Evolutionary conservation across 2,113 vertebrate species (phyloP).

Genomic region (Amphiprion percula): DNA sequence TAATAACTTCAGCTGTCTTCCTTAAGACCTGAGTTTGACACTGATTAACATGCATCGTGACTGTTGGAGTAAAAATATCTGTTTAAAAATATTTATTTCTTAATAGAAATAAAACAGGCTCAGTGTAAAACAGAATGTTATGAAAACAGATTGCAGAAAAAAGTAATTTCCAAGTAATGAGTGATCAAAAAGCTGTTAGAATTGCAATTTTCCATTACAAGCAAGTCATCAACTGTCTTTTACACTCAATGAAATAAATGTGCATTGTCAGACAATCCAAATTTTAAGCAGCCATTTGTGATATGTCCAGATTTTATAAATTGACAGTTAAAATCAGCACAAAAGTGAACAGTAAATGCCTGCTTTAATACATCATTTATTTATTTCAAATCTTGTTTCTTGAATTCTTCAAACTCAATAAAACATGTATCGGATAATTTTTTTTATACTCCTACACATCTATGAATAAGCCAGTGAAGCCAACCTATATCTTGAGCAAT

Average conservation of each 20-base stretch:
- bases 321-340: no score
- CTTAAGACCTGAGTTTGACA: constrained; percentile 5
- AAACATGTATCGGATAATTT: neutral
- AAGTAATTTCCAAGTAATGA: neutral
- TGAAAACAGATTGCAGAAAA: neutral
- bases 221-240: no score
- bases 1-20: neutral
- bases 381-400: no score
- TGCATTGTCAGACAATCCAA: no score
- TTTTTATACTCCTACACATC: neutral
- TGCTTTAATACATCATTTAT: no score
- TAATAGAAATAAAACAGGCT: neutral
- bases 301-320: no score
- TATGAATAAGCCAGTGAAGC: neutral
- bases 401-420: neutral
- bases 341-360: no score
- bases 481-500: no score
- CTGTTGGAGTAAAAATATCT: constrained; percentile 2
- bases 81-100: neutral
- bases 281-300: no score
- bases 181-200: neutral
- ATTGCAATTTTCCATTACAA: no score
- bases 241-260: no score
- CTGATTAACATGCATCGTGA: constrained; percentile 13
- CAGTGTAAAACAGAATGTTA: neutral